Evolutionary conservation across 1,140 invertebrate genomes (phyloP).

Genomic region (Diploscapter pachys): DNA sequence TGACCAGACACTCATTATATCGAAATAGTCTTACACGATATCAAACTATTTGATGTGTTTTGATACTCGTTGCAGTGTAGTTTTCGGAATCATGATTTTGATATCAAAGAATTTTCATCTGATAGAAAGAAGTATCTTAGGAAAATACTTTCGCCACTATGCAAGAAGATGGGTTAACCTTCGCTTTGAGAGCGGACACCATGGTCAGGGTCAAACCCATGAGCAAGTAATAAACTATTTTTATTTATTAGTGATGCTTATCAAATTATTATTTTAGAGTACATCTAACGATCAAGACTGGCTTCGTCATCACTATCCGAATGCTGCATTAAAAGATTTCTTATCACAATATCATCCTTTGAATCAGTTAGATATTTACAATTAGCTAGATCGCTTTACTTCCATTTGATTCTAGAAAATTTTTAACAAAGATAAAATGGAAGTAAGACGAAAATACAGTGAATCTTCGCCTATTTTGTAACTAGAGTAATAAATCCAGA

Average conservation of each 20-base stretch:
- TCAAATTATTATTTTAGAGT: conserved; percentile 16
- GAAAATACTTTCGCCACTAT: conserved; percentile 28
- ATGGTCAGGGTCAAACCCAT: conserved; percentile 24
- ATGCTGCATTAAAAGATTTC: conserved; percentile 11
- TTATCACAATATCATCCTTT: too few species aligned
- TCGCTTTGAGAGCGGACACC: conserved; percentile 12
- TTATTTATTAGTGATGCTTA: not conserved
- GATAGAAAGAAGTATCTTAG: not conserved
- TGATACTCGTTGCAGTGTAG: not conserved
- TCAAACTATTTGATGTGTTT: not conserved
- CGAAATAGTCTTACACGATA: not conserved
- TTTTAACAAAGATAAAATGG: too few species aligned
- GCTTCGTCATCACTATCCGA: conserved; percentile 21
- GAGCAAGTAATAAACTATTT: not conserved
- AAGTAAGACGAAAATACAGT: too few species aligned
- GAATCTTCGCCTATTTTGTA: too few species aligned
- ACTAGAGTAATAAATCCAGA: too few species aligned
- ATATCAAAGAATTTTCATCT: not conserved
- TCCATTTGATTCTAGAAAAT: too few species aligned
- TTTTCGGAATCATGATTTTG: not conserved
- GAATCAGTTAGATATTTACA: too few species aligned
- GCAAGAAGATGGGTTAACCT: conserved; percentile 11
- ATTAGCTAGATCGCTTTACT: too few species aligned
- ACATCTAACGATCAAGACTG: conserved; percentile 15
- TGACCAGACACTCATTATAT: not conserved